Evolutionary conservation across 2,797 vertebrate genomes (phyloP), one percentile per base, ranked within the genome.

Genomic region (Peromyscus melanophrys): DNA sequence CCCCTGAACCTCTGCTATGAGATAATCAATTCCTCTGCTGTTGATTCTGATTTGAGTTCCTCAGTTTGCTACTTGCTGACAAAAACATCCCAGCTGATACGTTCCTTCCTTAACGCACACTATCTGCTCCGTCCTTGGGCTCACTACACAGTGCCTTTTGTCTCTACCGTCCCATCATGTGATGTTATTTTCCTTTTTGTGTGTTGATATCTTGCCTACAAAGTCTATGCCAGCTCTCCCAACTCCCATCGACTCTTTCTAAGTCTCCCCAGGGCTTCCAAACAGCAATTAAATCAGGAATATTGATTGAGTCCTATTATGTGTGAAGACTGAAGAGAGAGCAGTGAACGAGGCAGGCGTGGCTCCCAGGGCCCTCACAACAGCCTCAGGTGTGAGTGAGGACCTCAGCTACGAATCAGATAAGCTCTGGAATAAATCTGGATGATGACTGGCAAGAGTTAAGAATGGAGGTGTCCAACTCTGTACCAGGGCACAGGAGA

Each of bases 41-140:
- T 57, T 46, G 75, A 76, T 78, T 82, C 46, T 75, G 16, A 25
- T 59, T 52, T 69, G 71, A 93, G 16, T 65, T 94, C 34, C 94
- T n/a, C 40, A 11, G 71, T 94, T 89, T 77, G 65, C 86, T 90
- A 90, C 93, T 81, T 94, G 84, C 83, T 95, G 90, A 92, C 76
- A 90, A 89, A 96, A 96, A 84, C 52, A 67, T 85, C 86, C 69
- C 43, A 17, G 73, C 43, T 82, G 61, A 82, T 87, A 34, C 0
- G 17, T 8, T 27, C 14, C 40, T 52, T 96, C 34, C 76, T 93
- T 69, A 93, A 86, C 61, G 59, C 19, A 11, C 12, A 55, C 21
- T 57, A 55, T 90, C 49, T 82, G 31, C 29, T 14, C 71, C 61
- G 27, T 82, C 67, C 73, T 80, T 88, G 88, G 90, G 43, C 2